Conservation (phyloP, 2,797 vertebrate species). For the Myotis myotis region DNA sequence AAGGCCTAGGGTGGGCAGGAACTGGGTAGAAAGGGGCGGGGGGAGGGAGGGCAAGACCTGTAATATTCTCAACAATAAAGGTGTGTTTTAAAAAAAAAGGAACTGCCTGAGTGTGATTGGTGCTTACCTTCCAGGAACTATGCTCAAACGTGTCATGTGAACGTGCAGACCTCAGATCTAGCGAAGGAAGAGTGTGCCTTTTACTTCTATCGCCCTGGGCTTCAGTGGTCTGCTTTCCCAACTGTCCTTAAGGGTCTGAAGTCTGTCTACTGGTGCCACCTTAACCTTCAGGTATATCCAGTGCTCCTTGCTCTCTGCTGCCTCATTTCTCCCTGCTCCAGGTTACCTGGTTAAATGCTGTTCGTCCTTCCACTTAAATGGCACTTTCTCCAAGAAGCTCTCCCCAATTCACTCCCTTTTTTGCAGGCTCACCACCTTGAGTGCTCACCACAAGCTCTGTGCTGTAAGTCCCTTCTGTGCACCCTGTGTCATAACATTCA, state of each 20-base stretch:
- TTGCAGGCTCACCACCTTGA: not conserved
- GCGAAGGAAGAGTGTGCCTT: not conserved
- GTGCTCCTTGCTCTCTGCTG: not conserved
- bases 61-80: too few species aligned
- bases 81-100: not conserved
- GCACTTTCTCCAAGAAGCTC: not conserved
- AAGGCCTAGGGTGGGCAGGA: too few species aligned
- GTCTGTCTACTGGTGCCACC: not conserved
- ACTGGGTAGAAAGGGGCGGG: too few species aligned
- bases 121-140: not conserved
- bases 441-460: not conserved
- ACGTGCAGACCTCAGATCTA: not conserved
- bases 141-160: not conserved
- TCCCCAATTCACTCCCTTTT: not conserved
- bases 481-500: not conserved
- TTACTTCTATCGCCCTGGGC: not conserved
- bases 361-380: not conserved
- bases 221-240: not conserved
- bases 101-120: not conserved
- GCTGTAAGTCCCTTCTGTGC: not conserved
- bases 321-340: not conserved
- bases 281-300: not conserved
- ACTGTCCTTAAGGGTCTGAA: not conserved
- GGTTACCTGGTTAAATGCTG: not conserved
- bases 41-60: too few species aligned